Base-by-base conservation (phyloP, 2,888 invertebrate genomes). In the Cacoxenus indagator region DNA sequence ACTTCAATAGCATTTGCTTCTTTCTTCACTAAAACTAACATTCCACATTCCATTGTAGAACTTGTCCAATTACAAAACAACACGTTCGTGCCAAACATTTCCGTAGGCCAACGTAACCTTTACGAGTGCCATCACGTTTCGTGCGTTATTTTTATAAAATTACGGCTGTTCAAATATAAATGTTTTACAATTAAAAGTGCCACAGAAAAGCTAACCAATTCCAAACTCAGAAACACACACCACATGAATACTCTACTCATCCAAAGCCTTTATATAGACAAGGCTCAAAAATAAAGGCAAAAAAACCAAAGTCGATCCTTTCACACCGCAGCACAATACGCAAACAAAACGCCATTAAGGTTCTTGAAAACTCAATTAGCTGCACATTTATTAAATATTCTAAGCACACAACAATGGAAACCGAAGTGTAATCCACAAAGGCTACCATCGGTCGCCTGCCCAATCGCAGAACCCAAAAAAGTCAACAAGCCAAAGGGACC, bases 341-440 rank as follows among this genome's bases (percentile, higher is more conserved):
- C 61, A 62, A 62, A 62, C 61, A 62, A 62, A 43, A 51, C 51
- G 24, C 61, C 61, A 62, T 62, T 62, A 62, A 45, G 61, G 61
- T 43, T n/a, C 45, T 62, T 62, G 61, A 62, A 62, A 62, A 62
- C 61, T 62, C 61, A 62, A 62, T 62, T 62, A 62, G 61, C 61
- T 62, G 61, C 61, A 62, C 61, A 62, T 62, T 62, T 62, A 62
- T 62, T 62, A 62, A 62, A 62, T 62, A 62, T 62, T 62, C 61
- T 24, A 37, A 8, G 61, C 61, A 62, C 61, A 62, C 43, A 62
- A 19, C 61, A 62, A 43, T 62, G 22, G 61, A 45, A 62, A 62
- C n/a, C 22, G 17, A 6, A 51, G 9, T 3, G 6, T 19, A 51
- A 17, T 22, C 51, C 11, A 51, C 51, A 22, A 51, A 51, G 17